A percentile compares a stretch with the other conserved stretches of the same genome.
phyloP scores from a whole-genome alignment of 30 jellyfish, hydroid and myxozoan species.

The Hydractinia echinata region DNA sequence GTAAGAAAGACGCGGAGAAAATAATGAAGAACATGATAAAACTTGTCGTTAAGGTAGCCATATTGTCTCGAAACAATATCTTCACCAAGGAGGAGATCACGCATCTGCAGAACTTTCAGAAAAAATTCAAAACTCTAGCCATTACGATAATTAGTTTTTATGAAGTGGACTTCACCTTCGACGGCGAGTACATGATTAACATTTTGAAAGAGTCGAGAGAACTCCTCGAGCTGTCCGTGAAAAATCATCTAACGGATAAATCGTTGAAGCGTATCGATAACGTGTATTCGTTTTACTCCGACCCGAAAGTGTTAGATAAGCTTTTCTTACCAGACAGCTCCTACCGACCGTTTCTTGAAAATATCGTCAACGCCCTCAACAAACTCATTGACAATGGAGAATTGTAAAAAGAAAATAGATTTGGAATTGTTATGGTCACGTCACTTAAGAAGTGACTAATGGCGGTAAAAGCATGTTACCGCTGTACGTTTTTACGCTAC shows the following conservation, averaged over 20 bases:
- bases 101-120: slow-evolving; percentile 49
- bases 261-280: slow-evolving; percentile 65
- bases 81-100: slow-evolving; percentile 63
- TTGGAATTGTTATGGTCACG: too few species aligned
- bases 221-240: slow-evolving; percentile 49
- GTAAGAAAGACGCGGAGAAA: slow-evolving; percentile 86
- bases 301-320: slow-evolving; percentile 48
- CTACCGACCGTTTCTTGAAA: slow-evolving; percentile 44
- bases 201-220: slow-evolving; percentile 48
- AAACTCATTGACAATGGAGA: slow-evolving; percentile 70
- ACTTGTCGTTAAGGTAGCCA: slow-evolving; percentile 75
- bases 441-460: too few species aligned
- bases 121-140: slow-evolving; percentile 64
- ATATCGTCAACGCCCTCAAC: slow-evolving; percentile 51
- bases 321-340: slow-evolving; percentile 42
- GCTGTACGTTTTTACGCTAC: too few species aligned
- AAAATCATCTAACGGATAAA: slow-evolving; percentile 69
- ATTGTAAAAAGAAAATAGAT: slow-evolving; percentile 21
- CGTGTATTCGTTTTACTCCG: slow-evolving; percentile 49
- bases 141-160: slow-evolving; percentile 74
- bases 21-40: slow-evolving; percentile 73
- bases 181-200: slow-evolving; percentile 44
- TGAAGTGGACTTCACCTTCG: slow-evolving; percentile 83
- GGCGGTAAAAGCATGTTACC: too few species aligned
- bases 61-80: slow-evolving; percentile 57